phyloP scores from a whole-genome alignment of 2,888 invertebrate genomes.

The Geotrupes spiniger region DNA sequence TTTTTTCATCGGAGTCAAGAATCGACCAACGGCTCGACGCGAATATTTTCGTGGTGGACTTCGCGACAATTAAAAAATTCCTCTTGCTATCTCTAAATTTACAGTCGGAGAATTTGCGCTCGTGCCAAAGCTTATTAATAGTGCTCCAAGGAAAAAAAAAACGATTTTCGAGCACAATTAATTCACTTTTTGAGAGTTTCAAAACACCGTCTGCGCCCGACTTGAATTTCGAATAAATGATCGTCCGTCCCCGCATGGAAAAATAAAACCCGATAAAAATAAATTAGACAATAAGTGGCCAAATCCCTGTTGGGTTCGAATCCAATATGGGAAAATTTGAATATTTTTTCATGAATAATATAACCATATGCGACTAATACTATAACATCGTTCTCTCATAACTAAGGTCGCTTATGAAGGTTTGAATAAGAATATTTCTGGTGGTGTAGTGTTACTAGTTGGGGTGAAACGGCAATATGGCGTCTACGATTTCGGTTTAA shows the following conservation, averaged over 20 bases:
- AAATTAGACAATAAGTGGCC: too few relatives aligned
- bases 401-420: too few relatives aligned
- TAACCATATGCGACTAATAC: too few relatives aligned
- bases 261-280: too few relatives aligned
- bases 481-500: constrained; percentile 15
- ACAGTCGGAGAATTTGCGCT: not conserved
- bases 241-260: too few relatives aligned
- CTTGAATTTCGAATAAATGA: too few relatives aligned
- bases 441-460: constrained; percentile 21
- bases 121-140: constrained; percentile 4
- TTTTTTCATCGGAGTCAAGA: too few relatives aligned
- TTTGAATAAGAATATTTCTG: constrained; percentile 9
- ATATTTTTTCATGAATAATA: too few relatives aligned
- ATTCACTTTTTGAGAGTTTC: constrained; percentile 3
- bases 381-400: too few relatives aligned
- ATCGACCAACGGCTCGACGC: too few relatives aligned
- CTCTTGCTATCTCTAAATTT: constrained; percentile 3
- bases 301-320: too few relatives aligned
- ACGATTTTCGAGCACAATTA: not conserved
- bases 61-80: constrained; percentile 3
- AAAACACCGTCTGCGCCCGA: not conserved
- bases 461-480: constrained; percentile 20
- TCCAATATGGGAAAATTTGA: too few relatives aligned
- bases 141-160: not conserved
- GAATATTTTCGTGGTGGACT: not conserved